These are phyloP conservation scores for Canis aureus DNA, from an alignment of 2,113 vertebrate species.

Conservation along the genomic window DNA sequence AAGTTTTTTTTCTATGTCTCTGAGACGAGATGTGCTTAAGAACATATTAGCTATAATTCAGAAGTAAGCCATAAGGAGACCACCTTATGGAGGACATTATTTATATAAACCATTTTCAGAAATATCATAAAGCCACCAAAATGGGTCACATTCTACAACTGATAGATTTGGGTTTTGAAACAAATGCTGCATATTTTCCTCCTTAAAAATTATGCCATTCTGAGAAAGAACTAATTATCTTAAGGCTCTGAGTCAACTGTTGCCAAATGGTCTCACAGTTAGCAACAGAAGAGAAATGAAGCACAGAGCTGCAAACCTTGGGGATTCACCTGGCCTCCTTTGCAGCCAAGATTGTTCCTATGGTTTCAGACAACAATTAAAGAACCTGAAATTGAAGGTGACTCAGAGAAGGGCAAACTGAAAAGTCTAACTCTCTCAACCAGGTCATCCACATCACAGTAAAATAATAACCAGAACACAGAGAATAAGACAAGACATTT, in stretches of 20 bases:
- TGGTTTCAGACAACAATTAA: slow-evolving; percentile 84
- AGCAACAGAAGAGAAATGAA: slow-evolving; percentile 87
- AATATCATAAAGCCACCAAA: slow-evolving; percentile 88
- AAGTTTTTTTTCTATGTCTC: neutral
- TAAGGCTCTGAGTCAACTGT: slow-evolving; percentile 82
- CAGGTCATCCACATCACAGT: slow-evolving; percentile 10
- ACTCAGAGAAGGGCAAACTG: slow-evolving; percentile 82
- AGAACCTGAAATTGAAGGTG: slow-evolving; percentile 84
- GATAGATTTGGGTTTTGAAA: slow-evolving; percentile 60
- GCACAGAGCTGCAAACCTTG: slow-evolving; percentile 85
- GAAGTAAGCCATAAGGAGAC: slow-evolving; percentile 84
- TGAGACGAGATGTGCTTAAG: neutral
- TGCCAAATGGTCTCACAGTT: slow-evolving; percentile 91
- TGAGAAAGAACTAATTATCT: slow-evolving; percentile 92
- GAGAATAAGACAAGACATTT: neutral
- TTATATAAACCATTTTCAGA: slow-evolving; percentile 73
- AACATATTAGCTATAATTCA: slow-evolving; percentile 10
- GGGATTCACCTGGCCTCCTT: slow-evolving; percentile 89
- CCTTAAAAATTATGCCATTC: slow-evolving; percentile 77
- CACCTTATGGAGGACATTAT: slow-evolving; percentile 87
- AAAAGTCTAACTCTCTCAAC: slow-evolving; percentile 80
- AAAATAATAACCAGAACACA: neutral
- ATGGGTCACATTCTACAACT: slow-evolving; percentile 85
- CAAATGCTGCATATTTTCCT: slow-evolving; percentile 78
- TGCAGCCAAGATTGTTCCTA: slow-evolving; percentile 84